A percentile compares a stretch with the other conserved stretches of the same genome.
Conservation (phyloP, 2,113 vertebrate genomes). For the Sterrhoptilus dennistouni region DNA sequence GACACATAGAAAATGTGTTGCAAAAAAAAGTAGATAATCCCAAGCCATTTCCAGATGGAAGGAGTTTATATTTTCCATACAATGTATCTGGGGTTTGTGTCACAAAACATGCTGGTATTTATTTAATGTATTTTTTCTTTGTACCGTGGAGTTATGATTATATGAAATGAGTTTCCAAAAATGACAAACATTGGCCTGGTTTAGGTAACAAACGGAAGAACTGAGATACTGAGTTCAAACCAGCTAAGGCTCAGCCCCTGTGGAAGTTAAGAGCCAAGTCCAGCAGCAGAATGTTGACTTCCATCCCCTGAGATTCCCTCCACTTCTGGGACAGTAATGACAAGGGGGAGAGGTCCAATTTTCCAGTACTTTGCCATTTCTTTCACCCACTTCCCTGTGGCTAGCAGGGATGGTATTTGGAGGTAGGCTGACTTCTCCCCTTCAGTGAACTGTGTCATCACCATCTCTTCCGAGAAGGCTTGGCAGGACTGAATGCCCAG, state of each 20-base stretch:
- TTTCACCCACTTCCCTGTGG: background rate
- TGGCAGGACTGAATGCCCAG: background rate
- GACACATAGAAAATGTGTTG: conserved; percentile 44
- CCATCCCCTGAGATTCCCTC: background rate
- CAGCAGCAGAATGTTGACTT: background rate
- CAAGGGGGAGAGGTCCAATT: background rate
- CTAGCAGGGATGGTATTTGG: background rate
- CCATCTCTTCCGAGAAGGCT: background rate
- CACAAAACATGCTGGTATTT: conserved; percentile 51
- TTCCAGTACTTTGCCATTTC: background rate
- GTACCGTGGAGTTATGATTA: background rate
- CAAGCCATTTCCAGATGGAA: conserved; percentile 65
- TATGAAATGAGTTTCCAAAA: conserved; percentile 45
- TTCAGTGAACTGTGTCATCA: background rate
- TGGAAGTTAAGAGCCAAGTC: background rate
- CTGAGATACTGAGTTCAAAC: conserved; percentile 28
- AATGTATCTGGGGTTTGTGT: conserved; percentile 42
- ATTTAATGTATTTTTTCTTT: conserved; percentile 45
- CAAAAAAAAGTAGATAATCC: conserved; percentile 64
- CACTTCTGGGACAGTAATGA: background rate
- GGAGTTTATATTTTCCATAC: conserved; percentile 61
- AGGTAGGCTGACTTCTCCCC: background rate
- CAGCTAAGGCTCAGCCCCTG: background rate
- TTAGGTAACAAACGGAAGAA: conserved; percentile 60
- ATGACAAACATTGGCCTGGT: conserved; percentile 40